Conservation (phyloP, 2,888 invertebrate genomes). For the Nomada flava region DNA sequence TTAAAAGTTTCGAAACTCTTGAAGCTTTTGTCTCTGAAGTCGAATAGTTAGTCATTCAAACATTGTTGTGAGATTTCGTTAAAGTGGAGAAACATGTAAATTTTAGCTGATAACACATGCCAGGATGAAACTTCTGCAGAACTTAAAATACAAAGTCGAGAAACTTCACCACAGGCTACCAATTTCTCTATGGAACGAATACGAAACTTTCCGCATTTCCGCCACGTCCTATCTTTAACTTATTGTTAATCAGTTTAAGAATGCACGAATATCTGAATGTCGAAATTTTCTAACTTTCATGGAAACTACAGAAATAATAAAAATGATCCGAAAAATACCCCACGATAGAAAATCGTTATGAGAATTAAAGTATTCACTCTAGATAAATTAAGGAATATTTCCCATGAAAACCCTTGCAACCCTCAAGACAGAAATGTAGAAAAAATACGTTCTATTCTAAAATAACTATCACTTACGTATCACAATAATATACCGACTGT, state of each 20-base stretch:
- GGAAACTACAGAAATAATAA: too few species aligned
- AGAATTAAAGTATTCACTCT: too few species aligned
- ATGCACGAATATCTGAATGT: neutral
- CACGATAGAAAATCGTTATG: too few species aligned
- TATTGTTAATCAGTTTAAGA: slow-evolving; percentile 12
- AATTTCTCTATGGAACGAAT: slow-evolving; percentile 9
- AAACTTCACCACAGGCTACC: slow-evolving; percentile 25
- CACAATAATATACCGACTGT: too few species aligned
- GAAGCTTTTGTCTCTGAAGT: neutral
- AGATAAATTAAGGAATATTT: too few species aligned
- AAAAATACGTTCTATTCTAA: too few species aligned
- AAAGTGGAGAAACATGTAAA: slow-evolving; percentile 20
- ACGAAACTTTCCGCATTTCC: slow-evolving; percentile 23
- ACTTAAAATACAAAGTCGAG: slow-evolving; percentile 28
- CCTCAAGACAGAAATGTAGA: too few species aligned
- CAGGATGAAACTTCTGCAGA: slow-evolving; percentile 15
- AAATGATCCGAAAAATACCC: too few species aligned
- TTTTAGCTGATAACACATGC: slow-evolving; percentile 19
- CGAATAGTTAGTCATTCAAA: neutral
- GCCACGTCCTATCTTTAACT: neutral
- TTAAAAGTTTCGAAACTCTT: too few species aligned
- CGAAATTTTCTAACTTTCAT: neutral
- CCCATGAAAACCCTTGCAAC: too few species aligned
- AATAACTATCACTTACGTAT: too few species aligned
- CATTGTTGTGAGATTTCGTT: neutral